Evolutionary conservation across 2,797 vertebrate species (phyloP).

Genomic region (Okamejei kenojei): DNA sequence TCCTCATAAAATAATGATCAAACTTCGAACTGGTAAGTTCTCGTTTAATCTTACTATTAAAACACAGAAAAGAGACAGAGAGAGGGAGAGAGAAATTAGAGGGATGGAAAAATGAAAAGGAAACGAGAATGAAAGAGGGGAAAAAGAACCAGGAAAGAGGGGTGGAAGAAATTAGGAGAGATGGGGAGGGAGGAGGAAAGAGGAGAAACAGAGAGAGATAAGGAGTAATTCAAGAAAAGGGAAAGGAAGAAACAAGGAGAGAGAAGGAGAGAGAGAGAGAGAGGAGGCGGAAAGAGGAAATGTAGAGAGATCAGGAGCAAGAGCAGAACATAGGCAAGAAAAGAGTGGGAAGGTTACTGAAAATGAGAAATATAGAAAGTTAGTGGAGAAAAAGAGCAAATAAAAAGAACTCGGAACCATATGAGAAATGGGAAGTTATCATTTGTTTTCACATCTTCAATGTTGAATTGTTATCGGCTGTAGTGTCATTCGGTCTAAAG

Average conservation of each 20-base stretch:
- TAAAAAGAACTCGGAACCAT: background rate
- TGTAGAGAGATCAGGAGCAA: no score
- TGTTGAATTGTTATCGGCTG: background rate
- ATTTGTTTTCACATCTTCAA: background rate
- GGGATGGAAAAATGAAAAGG: background rate
- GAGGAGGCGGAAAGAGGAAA: no score
- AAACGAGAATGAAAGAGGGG: background rate
- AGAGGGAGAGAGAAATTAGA: background rate
- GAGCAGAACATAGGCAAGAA: no score
- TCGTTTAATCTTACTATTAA: no score
- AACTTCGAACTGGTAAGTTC: no score
- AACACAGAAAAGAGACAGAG: background rate
- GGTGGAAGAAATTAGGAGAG: background rate
- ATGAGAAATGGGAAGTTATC: no score
- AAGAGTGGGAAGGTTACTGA: no score
- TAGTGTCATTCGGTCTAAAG: background rate
- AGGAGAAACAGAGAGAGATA: background rate
- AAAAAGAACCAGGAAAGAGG: constrained; percentile 13
- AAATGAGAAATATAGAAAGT: no score
- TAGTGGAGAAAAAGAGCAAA: no score
- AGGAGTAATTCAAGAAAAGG: no score
- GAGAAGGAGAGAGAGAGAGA: background rate
- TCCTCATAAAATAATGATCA: no score
- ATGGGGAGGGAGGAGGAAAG: background rate
- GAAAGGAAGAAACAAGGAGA: no score